Evolutionary conservation across 2,113 vertebrate species (phyloP).

Genomic region (Gambusia affinis): DNA sequence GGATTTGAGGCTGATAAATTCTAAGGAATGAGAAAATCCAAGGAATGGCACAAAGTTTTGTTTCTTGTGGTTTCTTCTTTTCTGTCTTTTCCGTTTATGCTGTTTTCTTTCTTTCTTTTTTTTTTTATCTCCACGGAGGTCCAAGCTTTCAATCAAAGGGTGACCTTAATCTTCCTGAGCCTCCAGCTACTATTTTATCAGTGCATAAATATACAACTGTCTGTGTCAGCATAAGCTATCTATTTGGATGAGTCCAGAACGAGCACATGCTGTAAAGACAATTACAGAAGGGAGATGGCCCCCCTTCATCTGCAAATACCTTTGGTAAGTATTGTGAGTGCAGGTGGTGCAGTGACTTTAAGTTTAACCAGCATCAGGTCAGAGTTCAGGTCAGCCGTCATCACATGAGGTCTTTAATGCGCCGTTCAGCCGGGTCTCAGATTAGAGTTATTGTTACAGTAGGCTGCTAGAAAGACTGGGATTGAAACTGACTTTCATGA

Average conservation of each 20-base stretch:
- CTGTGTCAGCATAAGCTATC: conserved; percentile 8
- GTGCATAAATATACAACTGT: conserved; percentile 33
- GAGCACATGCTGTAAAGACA: conserved; percentile 7
- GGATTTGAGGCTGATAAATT: conserved; percentile 48
- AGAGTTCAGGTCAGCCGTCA: conserved; percentile 66
- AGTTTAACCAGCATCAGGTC: conserved; percentile 56
- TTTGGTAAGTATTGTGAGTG: conserved; percentile 1
- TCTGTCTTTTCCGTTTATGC: background rate
- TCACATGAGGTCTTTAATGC: conserved; percentile 77
- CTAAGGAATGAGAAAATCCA: conserved; percentile 46
- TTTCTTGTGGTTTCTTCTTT: conserved; percentile 29
- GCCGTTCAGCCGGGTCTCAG: conserved; percentile 58
- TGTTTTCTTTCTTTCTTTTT: background rate
- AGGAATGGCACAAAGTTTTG: conserved; percentile 26
- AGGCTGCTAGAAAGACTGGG: conserved; percentile 61
- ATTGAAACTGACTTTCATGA: conserved; percentile 66
- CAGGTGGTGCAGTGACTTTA: conserved; percentile 29
- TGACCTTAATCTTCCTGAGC: conserved; percentile 2
- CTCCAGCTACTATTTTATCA: conserved; percentile 14
- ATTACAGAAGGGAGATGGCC: conserved; percentile 18
- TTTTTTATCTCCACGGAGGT: background rate
- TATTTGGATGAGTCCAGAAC: conserved; percentile 32
- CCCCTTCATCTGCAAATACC: conserved; percentile 1
- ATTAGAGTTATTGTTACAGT: conserved; percentile 73
- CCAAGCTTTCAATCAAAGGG: background rate